Evolutionary conservation across 2,888 invertebrate genomes (phyloP).

Genomic region (Artemia sinica): DNA sequence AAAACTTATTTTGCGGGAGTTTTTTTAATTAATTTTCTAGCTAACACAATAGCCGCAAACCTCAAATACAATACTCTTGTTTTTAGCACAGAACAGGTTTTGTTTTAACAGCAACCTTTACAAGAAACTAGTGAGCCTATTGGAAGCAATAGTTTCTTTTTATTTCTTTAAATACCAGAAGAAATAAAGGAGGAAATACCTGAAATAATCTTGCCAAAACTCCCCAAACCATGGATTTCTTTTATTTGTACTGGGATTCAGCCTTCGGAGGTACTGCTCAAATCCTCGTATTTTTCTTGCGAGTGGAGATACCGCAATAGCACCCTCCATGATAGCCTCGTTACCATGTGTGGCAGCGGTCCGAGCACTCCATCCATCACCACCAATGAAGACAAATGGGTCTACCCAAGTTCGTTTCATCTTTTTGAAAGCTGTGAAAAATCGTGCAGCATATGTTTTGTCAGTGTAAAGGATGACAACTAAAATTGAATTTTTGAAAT

Average conservation of each 20-base stretch:
- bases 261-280: slow-evolving; percentile 36
- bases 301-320: slow-evolving; percentile 39
- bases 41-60: too few species aligned
- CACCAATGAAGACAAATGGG: background rate
- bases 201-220: slow-evolving; percentile 36
- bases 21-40: too few species aligned
- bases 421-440: slow-evolving; percentile 23
- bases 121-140: too few species aligned
- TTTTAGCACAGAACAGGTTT: too few species aligned
- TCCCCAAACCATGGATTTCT: slow-evolving; percentile 39
- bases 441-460: slow-evolving; percentile 32
- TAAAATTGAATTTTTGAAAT: slow-evolving; percentile 25
- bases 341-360: slow-evolving; percentile 27
- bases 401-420: background rate
- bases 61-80: too few species aligned
- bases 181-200: slow-evolving; percentile 25
- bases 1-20: too few species aligned
- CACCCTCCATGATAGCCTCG: slow-evolving; percentile 35
- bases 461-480: slow-evolving; percentile 39
- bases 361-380: slow-evolving; percentile 26
- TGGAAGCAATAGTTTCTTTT: too few species aligned
- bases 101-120: too few species aligned
- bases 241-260: slow-evolving; percentile 28
- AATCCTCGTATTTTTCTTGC: slow-evolving; percentile 35
- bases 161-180: too few species aligned